Base-by-base conservation (phyloP, 2,797 vertebrate species). In the Acanthurus tractus region DNA sequence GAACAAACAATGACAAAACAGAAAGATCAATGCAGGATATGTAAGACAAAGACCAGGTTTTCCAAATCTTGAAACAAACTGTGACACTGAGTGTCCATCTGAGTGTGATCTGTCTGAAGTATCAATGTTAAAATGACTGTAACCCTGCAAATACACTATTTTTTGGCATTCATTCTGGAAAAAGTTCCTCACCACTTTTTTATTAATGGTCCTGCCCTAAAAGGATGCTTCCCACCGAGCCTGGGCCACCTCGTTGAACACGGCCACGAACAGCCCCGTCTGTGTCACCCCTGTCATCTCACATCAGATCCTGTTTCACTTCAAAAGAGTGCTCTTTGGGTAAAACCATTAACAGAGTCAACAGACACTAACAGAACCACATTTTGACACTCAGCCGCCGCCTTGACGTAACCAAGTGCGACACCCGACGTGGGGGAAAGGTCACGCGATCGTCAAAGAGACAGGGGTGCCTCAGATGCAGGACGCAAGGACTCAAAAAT, bases 381-480 rank as follows among this genome's bases (percentile, higher is more conserved):
- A 86, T 93, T 93, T 84, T 94, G 94, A 96, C 94, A 94, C 90
- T 63, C 88, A 34, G 79, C 89, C 82, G 80, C 82, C 81, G 56
- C 65, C 83, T 90, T 95, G 95, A 96, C 89, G 91, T 93, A 94
- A 96, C 81, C 66, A 70, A 86, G 81, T 86, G 23, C 79, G 95
- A 96, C 95, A 95, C 90, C 91, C 95, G 93, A 95, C 92, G 92
- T 93, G 91, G 89, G 87, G 94, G 93, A 95, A 96, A 96, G 95
- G 95, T 96, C 95, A 95, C 81, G 77, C 92, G 86, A 93, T 95
- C 90, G 92, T 95, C 93, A 92, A 88, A 90, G 93, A 93, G 93
- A 95, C 92, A 91, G 90, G 90, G 90, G 87, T 86, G 89, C 89
- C 84, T 94, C 93, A 93, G 88, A 93, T 71, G 65, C 79, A 84